These are phyloP conservation scores for Telmatherina bonti DNA, from an alignment of 2,797 vertebrate species.

Conservation along the genomic window DNA sequence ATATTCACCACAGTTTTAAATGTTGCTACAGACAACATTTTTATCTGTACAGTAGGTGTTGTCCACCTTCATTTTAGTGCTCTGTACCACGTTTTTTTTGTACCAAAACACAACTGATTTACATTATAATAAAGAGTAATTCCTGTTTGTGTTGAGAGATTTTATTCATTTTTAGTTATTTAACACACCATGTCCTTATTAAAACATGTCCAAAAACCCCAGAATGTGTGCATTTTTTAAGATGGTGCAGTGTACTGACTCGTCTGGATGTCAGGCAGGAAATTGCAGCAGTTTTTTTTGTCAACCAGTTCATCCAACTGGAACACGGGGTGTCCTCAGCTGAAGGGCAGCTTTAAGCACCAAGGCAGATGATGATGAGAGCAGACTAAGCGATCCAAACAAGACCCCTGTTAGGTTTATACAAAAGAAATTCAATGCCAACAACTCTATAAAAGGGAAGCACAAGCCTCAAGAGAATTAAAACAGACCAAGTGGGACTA, in stretches of 20 bases:
- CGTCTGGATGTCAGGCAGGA: conserved; percentile 19
- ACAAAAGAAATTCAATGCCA: conserved; percentile 34
- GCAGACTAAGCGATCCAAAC: conserved; percentile 26
- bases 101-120: conserved; percentile 53
- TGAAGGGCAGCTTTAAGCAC: conserved; percentile 37
- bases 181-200: background rate
- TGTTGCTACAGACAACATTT: conserved; percentile 45
- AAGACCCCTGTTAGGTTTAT: conserved; percentile 26
- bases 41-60: conserved; percentile 38
- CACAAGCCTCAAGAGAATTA: conserved; percentile 1
- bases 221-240: background rate
- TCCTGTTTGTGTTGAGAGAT: conserved; percentile 25
- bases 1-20: conserved; percentile 54
- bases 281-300: conserved; percentile 16
- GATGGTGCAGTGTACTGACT: conserved; percentile 9
- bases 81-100: conserved; percentile 50
- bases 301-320: conserved; percentile 18
- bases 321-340: conserved; percentile 21
- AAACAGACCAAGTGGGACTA: conserved; percentile 2
- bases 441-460: conserved; percentile 36
- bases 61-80: conserved; percentile 50
- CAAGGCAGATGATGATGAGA: conserved; percentile 23
- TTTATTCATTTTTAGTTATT: background rate
- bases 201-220: background rate
- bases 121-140: conserved; percentile 66